Percentiles rank a stretch among this genome's conserved stretches.
Evolutionary conservation across 2,113 vertebrate species (phyloP).

Genomic region (Atherinomorus stipes): DNA sequence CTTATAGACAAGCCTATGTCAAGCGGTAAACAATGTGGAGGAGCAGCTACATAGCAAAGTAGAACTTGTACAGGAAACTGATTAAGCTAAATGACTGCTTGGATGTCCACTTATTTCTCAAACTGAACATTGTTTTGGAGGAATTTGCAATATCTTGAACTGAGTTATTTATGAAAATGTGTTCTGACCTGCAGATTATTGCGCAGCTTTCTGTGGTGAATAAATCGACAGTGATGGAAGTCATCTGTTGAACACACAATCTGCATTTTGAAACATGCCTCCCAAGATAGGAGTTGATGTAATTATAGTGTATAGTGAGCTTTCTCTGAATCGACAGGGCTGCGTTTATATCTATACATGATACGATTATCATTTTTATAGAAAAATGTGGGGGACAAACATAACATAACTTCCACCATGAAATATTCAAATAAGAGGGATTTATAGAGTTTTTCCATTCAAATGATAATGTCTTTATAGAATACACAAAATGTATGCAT

Average conservation of each 20-base stretch:
- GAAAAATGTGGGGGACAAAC: slow-evolving; percentile 2
- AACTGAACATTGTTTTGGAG: slow-evolving; percentile 45
- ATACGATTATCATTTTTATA: slow-evolving; percentile 31
- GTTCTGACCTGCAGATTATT: slow-evolving; percentile 63
- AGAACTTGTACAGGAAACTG: slow-evolving; percentile 52
- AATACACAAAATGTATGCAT: slow-evolving; percentile 36
- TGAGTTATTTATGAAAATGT: slow-evolving; percentile 67
- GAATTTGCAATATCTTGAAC: slow-evolving; percentile 61
- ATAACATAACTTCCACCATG: neutral
- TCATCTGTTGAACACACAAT: slow-evolving; percentile 61
- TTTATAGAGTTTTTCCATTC: neutral
- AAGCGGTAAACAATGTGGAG: slow-evolving; percentile 6
- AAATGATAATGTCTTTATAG: slow-evolving; percentile 19
- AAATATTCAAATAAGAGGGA: slow-evolving; percentile 20
- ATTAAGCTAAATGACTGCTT: slow-evolving; percentile 64
- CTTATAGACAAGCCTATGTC: neutral
- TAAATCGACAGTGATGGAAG: slow-evolving; percentile 58
- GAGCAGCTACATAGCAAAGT: slow-evolving; percentile 28
- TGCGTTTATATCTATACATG: slow-evolving; percentile 27
- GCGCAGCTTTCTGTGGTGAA: slow-evolving; percentile 50
- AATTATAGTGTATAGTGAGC: slow-evolving; percentile 52
- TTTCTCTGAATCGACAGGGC: slow-evolving; percentile 23
- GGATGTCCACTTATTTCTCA: slow-evolving; percentile 67
- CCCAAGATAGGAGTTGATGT: slow-evolving; percentile 50
- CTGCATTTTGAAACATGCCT: slow-evolving; percentile 61